A percentile compares a stretch with the other conserved stretches of the same genome.
phyloP scores from a whole-genome alignment of 2,113 vertebrate species.

The Mixornis gularis region DNA sequence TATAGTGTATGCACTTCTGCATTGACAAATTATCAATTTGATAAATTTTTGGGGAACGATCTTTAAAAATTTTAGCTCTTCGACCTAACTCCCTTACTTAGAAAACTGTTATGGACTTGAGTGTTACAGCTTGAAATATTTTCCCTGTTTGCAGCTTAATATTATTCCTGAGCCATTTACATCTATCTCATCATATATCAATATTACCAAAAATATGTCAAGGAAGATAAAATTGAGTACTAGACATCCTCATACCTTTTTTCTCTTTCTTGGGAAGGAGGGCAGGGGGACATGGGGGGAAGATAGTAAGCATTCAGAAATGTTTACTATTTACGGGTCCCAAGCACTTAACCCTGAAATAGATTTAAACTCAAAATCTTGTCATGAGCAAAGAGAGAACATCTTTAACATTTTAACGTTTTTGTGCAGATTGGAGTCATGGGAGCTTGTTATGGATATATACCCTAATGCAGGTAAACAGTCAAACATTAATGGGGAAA shows the following conservation, averaged over 20 bases:
- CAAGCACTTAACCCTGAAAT: not conserved
- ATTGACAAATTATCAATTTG: not conserved
- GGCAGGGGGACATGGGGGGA: fast-evolving
- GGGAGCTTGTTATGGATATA: not conserved
- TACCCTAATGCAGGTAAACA: not conserved
- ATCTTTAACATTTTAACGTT: not conserved
- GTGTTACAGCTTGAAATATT: not conserved
- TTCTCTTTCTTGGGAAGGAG: not conserved
- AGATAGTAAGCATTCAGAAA: not conserved
- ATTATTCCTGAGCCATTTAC: not conserved
- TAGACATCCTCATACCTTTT: not conserved
- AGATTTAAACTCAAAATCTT: not conserved
- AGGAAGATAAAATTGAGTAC: not conserved
- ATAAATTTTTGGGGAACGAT: not conserved
- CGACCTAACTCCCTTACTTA: not conserved
- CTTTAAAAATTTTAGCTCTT: not conserved
- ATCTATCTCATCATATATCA: not conserved
- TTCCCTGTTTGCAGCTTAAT: not conserved
- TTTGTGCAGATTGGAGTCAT: not conserved
- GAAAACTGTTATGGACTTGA: not conserved
- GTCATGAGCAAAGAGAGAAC: not conserved
- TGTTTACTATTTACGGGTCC: not conserved
- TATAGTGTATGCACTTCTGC: not conserved
- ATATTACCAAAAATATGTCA: not conserved
- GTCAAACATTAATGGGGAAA: not conserved